phyloP scores from a whole-genome alignment of 2,113 vertebrate genomes.

The Pipra filicauda region DNA sequence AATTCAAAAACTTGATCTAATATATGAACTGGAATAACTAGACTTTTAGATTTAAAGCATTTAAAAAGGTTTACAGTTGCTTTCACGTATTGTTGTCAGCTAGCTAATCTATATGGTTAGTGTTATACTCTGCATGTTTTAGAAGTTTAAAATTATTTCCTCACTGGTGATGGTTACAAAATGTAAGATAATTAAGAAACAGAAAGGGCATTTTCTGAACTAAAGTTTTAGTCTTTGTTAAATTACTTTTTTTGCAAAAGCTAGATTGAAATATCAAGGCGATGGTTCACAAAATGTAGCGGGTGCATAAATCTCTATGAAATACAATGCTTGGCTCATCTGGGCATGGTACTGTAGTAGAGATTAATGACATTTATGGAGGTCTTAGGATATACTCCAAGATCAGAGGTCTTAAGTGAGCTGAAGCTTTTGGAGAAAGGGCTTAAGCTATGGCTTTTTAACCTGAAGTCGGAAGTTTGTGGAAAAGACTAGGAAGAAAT shows the following conservation, averaged over 20 bases:
- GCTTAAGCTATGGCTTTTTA: not conserved
- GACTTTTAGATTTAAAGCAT: not conserved
- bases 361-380: not conserved
- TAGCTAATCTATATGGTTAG: not conserved
- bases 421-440: not conserved
- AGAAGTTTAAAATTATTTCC: not conserved
- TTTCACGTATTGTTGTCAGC: not conserved
- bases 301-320: not conserved
- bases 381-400: not conserved
- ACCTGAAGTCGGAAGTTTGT: not conserved
- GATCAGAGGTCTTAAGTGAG: not conserved
- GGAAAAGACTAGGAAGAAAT: not conserved
- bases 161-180: not conserved
- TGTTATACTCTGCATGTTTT: not conserved
- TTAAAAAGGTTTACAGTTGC: slow-evolving; percentile 28
- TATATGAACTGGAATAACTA: slow-evolving; percentile 14
- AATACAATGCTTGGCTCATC: not conserved
- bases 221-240: not conserved
- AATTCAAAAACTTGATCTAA: not conserved
- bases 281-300: not conserved
- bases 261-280: not conserved
- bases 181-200: not conserved
- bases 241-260: not conserved
- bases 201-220: slow-evolving; percentile 9
- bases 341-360: not conserved